Evolutionary conservation across 2,113 vertebrate genomes (phyloP).

Genomic region (Tachuris rubrigastra): DNA sequence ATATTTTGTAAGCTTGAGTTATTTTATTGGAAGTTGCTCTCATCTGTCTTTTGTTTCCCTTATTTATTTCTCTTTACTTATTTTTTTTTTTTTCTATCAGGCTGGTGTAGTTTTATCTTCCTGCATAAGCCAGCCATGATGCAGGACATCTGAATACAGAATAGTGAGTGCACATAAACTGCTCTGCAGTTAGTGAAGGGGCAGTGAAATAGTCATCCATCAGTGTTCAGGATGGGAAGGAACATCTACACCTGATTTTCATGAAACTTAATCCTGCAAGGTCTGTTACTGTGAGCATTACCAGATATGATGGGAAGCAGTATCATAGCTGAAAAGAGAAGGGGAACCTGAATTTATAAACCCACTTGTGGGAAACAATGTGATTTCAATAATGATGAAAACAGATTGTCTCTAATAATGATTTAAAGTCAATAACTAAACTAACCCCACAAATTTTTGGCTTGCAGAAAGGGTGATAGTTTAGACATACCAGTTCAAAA

Average conservation of each 20-base stretch:
- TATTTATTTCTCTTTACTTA: not conserved
- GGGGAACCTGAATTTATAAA: not conserved
- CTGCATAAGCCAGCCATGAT: not conserved
- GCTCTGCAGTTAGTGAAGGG: not conserved
- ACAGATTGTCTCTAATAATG: fast-evolving
- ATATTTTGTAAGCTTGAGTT: not conserved
- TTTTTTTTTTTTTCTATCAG: not conserved
- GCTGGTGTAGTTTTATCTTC: not conserved
- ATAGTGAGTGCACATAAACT: not conserved
- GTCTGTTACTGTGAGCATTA: not conserved
- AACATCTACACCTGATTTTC: not conserved
- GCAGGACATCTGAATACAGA: not conserved
- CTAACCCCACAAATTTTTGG: not conserved
- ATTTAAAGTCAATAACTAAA: not conserved
- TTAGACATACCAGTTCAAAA: not conserved
- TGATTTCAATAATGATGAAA: not conserved
- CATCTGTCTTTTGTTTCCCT: not conserved
- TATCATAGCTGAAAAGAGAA: not conserved
- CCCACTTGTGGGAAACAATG: not conserved
- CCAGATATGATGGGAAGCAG: not conserved
- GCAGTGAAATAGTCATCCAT: not conserved
- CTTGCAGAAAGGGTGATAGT: not conserved
- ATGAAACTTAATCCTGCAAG: not conserved
- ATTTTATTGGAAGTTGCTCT: not conserved
- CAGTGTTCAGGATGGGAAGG: not conserved